Percentiles rank a stretch among this genome's conserved stretches.
phyloP scores from a whole-genome alignment of 2,888 invertebrate species.

The Meganola albula region DNA sequence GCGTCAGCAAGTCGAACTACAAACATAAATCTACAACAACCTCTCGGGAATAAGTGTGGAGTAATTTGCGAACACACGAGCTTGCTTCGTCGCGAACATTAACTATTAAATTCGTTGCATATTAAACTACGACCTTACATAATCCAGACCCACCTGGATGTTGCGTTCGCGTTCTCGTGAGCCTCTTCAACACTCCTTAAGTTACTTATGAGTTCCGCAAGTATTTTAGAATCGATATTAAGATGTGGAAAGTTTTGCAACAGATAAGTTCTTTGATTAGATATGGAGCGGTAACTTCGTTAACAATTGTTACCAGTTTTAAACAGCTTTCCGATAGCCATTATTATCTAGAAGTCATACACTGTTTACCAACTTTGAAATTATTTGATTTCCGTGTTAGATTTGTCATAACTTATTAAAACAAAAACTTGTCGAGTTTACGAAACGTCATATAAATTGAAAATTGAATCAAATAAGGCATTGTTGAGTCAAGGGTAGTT shows the following conservation, averaged over 20 bases:
- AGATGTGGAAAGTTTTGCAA: conserved; percentile 8
- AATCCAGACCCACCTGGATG: conserved; percentile 52
- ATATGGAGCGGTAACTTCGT: no score
- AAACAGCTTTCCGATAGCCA: no score
- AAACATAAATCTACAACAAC: conserved; percentile 62
- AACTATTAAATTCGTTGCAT: conserved; percentile 78
- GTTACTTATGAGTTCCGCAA: conserved; percentile 25
- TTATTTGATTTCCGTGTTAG: no score
- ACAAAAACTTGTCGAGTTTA: neutral
- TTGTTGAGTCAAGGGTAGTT: conserved; percentile 46
- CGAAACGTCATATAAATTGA: conserved; percentile 19
- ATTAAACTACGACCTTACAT: conserved; percentile 69
- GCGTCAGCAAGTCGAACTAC: conserved; percentile 56
- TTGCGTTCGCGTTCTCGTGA: conserved; percentile 33
- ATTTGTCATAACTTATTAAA: no score
- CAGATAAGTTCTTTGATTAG: no score
- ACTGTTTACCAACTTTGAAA: no score
- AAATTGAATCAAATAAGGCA: conserved; percentile 36
- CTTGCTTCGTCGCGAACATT: conserved; percentile 63
- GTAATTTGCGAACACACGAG: conserved; percentile 70
- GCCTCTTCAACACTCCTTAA: conserved; percentile 42
- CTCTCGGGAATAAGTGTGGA: conserved; percentile 66
- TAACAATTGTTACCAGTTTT: no score
- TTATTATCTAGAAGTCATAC: no score
- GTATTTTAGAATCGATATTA: conserved; percentile 17